Evolutionary conservation across 2,888 invertebrate species (phyloP).

Genomic region (Tholera decimalis): DNA sequence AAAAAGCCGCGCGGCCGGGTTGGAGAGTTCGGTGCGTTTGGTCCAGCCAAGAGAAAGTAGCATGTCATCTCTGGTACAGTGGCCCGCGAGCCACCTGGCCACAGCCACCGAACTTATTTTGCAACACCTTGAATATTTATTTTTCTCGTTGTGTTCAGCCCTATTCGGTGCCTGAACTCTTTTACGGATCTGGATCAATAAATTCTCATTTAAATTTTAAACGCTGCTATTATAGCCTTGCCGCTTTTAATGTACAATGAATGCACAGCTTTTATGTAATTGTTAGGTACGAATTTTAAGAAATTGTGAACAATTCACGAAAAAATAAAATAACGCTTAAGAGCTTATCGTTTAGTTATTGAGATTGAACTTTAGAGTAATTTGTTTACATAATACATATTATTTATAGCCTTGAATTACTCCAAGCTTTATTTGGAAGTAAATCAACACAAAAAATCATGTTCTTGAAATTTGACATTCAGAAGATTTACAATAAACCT

Average conservation of each 20-base stretch:
- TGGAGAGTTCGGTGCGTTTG: conserved; percentile 76
- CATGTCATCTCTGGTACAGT: conserved; percentile 78
- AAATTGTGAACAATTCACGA: conserved; percentile 13
- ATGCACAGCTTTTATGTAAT: conserved; percentile 20
- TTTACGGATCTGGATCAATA: conserved; percentile 64
- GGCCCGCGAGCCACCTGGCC: conserved; percentile 60
- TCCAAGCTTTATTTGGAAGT: conserved; percentile 49
- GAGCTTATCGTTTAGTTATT: conserved; percentile 18
- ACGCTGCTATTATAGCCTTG: conserved; percentile 69
- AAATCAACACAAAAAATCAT: conserved; percentile 66
- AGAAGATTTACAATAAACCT: conserved; percentile 72
- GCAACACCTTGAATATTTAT: conserved; percentile 80
- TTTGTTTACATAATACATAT: conserved; percentile 47
- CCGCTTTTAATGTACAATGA: conserved; percentile 65
- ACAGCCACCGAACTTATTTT: conserved; percentile 72
- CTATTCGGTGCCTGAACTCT: conserved; percentile 61
- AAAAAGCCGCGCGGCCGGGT: conserved; percentile 83
- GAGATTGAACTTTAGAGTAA: conserved; percentile 25
- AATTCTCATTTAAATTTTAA: conserved; percentile 71
- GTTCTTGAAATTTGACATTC: conserved; percentile 71
- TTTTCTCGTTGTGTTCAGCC: conserved; percentile 65
- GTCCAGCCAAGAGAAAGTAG: conserved; percentile 83
- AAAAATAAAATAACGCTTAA: conserved; percentile 19
- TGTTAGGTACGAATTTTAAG: conserved; percentile 9
- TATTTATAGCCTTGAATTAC: conserved; percentile 52